Evolutionary conservation across 1,140 invertebrate genomes (phyloP), one percentile per base, ranked within the genome.

Genomic region (Platyscapa corneri): DNA sequence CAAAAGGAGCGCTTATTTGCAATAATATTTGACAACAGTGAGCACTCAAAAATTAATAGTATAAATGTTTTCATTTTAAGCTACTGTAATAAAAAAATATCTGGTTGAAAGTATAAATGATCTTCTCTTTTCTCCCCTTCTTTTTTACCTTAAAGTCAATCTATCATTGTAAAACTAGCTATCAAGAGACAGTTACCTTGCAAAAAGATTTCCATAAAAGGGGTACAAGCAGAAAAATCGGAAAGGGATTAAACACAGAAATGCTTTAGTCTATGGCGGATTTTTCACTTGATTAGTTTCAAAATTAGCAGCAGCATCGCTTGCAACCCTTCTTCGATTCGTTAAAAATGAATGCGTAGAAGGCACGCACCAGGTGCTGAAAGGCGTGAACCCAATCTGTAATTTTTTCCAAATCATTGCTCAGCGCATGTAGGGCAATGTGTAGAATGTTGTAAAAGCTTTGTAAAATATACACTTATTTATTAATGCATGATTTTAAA

Each of bases 331-430:
- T 91, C 89, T 89, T 87, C 42, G 64, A 42, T 8, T n/a, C 30
- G 87, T 83, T 84, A 78, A 88, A 88, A 89, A 90, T 89, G 70
- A 87, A 88, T 88, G 89, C 89, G 88, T 89, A 88, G 88, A 88
- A 90, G 87, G 32, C 27, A 16, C 84, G 82, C 76, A 85, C 90
- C 90, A 90, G 90, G 90, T 90, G 89, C 89, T 88, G 87, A 85
- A 84, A 86, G 88, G 49, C 18, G 49, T 14, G 18, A 53, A 18
- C 16, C 7, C 18, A 53, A 53, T 87, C 76, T 82, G 84, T 77
- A 82, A 87, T 86, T 86, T 46, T 90, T 92, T 92, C 89, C 90
- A 75, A 76, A 67, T 86, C 89, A 92, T 93, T 92, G 88, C 87
- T 83, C 88, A 72, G 79, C 53, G 83, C 87, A 81, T 89, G 90